Evolutionary conservation across 2,113 vertebrate genomes (phyloP).

Genomic region (Misgurnus anguillicaudatus): DNA sequence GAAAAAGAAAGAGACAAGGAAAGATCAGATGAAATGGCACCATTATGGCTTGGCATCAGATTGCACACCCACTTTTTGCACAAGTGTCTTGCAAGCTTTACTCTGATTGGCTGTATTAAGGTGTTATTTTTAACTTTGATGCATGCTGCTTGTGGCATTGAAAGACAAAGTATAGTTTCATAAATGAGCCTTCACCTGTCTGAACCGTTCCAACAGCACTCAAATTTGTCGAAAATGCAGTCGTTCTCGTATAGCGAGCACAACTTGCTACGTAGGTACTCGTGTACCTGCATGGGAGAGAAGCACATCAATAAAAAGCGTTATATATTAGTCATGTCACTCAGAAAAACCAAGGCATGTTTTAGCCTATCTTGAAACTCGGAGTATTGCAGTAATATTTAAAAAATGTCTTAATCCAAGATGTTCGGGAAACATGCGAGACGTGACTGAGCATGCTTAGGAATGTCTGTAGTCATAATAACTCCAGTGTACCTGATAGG

Average conservation of each 20-base stretch:
- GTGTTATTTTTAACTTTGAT: no score
- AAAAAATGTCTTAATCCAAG: neutral
- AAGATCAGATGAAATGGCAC: neutral
- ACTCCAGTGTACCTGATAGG: slow-evolving; percentile 60
- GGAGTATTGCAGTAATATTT: neutral
- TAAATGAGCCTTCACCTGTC: slow-evolving; percentile 48
- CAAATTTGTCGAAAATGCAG: slow-evolving; percentile 63
- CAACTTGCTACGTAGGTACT: slow-evolving; percentile 61
- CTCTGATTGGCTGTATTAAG: no score
- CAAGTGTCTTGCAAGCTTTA: no score
- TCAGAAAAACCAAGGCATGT: neutral
- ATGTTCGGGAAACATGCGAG: neutral
- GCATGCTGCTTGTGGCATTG: no score
- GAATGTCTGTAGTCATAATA: neutral
- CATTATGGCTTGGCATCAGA: no score
- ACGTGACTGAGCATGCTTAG: neutral
- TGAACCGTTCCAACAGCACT: slow-evolving; percentile 62
- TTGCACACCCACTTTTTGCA: no score
- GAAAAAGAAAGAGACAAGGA: neutral
- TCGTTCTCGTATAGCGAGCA: slow-evolving; percentile 62
- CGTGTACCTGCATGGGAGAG: slow-evolving; percentile 52
- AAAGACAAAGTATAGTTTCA: no score
- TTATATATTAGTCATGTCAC: neutral
- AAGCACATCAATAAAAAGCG: neutral
- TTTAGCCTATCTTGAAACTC: neutral